Evolutionary conservation across 2,113 vertebrate species (phyloP).

Genomic region (Ammodytes dubius): DNA sequence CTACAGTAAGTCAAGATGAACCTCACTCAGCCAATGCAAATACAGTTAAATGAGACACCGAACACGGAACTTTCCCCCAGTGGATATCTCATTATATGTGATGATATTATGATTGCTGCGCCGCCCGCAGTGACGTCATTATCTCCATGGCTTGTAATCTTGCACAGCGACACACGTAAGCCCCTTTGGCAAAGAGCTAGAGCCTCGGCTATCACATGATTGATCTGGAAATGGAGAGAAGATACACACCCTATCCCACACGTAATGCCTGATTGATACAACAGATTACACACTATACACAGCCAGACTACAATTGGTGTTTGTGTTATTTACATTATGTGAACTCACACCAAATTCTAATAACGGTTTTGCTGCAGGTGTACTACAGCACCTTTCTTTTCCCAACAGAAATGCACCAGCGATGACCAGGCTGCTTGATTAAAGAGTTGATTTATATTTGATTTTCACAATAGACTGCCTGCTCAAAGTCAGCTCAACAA

Average conservation of each 20-base stretch:
- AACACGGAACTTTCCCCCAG: not conserved
- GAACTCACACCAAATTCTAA: too few species aligned
- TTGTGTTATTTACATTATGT: too few species aligned
- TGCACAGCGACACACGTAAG: not conserved
- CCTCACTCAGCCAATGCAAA: not conserved
- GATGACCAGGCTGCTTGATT: too few species aligned
- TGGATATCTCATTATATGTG: not conserved
- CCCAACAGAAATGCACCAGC: too few species aligned
- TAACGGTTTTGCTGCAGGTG: too few species aligned
- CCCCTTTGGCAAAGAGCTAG: not conserved
- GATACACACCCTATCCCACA: not conserved
- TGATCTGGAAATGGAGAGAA: not conserved
- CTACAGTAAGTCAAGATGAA: not conserved
- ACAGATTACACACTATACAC: not conserved
- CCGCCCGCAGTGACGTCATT: not conserved
- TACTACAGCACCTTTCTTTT: too few species aligned
- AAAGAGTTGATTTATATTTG: too few species aligned
- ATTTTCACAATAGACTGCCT: not conserved
- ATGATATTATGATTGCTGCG: not conserved
- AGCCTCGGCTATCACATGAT: not conserved
- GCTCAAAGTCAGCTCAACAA: not conserved
- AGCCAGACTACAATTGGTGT: too few species aligned
- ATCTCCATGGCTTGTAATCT: not conserved
- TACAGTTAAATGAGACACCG: not conserved
- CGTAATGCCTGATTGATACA: conserved; percentile 16